These are phyloP conservation scores for Ptiloglossa arizonensis DNA, from an alignment of 1,140 invertebrate species.

Conservation along the genomic window DNA sequence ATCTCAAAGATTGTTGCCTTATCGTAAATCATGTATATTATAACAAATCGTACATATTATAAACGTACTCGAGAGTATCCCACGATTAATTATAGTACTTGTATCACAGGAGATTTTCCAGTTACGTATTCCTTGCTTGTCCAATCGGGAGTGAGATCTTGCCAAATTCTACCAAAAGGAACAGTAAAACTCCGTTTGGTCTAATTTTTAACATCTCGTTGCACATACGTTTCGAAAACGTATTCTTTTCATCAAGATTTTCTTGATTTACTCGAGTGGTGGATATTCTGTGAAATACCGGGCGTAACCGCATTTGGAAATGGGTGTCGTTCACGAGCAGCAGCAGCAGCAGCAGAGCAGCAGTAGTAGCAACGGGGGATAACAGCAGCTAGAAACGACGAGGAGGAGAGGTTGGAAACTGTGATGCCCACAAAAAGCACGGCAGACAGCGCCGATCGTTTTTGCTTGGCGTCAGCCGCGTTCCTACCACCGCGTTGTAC, in stretches of 20 bases:
- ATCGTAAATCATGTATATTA: too few species aligned
- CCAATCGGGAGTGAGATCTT: too few species aligned
- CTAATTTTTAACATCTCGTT: too few species aligned
- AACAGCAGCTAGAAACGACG: constrained; percentile 65
- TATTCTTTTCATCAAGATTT: not conserved
- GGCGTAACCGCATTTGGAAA: constrained; percentile 71
- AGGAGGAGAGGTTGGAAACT: constrained; percentile 78
- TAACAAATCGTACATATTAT: too few species aligned
- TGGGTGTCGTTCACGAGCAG: constrained; percentile 60
- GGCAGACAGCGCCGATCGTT: constrained; percentile 82
- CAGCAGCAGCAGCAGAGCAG: constrained; percentile 52
- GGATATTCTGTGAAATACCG: constrained; percentile 46
- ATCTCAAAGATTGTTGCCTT: too few species aligned
- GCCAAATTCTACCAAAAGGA: too few species aligned
- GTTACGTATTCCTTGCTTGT: too few species aligned
- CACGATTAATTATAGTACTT: too few species aligned
- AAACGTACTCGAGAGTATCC: too few species aligned
- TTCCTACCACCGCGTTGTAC: constrained; percentile 79
- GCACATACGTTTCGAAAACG: too few species aligned
- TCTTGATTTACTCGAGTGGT: not conserved
- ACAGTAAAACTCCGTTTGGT: too few species aligned
- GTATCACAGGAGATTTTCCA: too few species aligned
- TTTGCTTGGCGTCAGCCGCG: constrained; percentile 82
- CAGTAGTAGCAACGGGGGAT: constrained; percentile 66
- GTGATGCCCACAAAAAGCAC: constrained; percentile 81